A percentile compares a stretch with the other conserved stretches of the same genome.
Evolutionary conservation across 2,888 invertebrate species (phyloP).

Genomic region (Lasioglossum morio): DNA sequence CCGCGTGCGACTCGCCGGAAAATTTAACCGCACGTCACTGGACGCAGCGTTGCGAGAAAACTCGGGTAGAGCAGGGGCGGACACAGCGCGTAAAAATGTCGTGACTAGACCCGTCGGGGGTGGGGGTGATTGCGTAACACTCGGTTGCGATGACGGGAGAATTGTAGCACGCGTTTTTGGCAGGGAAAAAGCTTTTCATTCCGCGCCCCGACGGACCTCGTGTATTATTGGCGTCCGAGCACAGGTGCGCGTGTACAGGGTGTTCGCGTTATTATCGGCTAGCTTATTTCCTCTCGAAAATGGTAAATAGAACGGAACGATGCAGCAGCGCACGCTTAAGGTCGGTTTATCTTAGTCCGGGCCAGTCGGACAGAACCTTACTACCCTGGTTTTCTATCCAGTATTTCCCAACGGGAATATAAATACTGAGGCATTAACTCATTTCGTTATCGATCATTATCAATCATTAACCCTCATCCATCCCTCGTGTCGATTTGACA

Average conservation of each 20-base stretch:
- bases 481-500: too few relatives aligned
- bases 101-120: constrained; percentile 16
- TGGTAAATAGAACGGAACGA: background rate
- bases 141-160: constrained; percentile 28
- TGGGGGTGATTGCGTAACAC: constrained; percentile 66
- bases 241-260: background rate
- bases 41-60: constrained; percentile 62
- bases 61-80: constrained; percentile 14
- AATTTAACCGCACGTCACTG: constrained; percentile 73
- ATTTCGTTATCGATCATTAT: too few relatives aligned
- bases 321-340: too few relatives aligned
- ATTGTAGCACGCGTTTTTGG: constrained; percentile 69
- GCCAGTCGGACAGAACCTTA: too few relatives aligned
- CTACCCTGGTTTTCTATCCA: too few relatives aligned
- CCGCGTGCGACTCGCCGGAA: constrained; percentile 54
- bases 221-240: constrained; percentile 34
- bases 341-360: too few relatives aligned
- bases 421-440: too few relatives aligned
- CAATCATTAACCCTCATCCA: too few relatives aligned
- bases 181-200: constrained; percentile 62
- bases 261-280: background rate
- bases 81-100: constrained; percentile 52
- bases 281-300: background rate
- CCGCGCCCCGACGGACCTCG: constrained; percentile 4
- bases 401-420: too few relatives aligned